Conservation (phyloP, 2,888 invertebrate genomes). For the Capitulum mitella region DNA sequence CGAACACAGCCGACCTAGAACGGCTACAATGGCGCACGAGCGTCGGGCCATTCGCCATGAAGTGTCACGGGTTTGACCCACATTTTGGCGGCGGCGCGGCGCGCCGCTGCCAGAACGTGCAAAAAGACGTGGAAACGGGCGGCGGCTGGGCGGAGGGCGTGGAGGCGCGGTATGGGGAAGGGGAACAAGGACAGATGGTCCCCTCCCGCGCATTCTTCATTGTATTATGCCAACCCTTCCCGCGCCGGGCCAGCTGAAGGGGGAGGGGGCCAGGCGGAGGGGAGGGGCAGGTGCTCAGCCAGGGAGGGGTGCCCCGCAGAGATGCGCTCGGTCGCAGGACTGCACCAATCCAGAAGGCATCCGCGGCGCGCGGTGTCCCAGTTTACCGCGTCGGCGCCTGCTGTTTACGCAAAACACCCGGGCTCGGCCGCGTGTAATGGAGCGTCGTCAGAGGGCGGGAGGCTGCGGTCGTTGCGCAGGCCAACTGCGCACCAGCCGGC, state of each 20-base stretch:
- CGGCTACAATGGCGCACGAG: neutral
- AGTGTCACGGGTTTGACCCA: constrained; percentile 1
- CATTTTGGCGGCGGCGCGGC: neutral
- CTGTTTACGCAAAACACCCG: neutral
- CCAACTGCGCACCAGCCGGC: too few relatives aligned
- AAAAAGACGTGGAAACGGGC: neutral
- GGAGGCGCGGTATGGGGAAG: neutral
- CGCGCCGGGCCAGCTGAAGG: neutral
- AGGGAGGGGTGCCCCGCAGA: constrained; percentile 1
- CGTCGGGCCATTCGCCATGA: neutral
- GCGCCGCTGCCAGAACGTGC: neutral
- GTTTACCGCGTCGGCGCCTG: neutral
- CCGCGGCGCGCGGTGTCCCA: neutral
- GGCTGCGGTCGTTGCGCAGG: too few relatives aligned
- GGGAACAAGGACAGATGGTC: constrained; percentile 16
- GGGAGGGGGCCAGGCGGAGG: neutral
- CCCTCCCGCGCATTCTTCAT: constrained; percentile 22
- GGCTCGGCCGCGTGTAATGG: too few relatives aligned
- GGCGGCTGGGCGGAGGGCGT: neutral
- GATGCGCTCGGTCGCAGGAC: neutral
- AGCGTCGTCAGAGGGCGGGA: too few relatives aligned
- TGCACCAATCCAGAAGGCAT: neutral
- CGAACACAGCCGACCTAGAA: too few relatives aligned
- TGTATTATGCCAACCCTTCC: constrained; percentile 20
- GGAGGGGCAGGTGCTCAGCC: constrained; percentile 5